Conservation (phyloP, 2,888 invertebrate species). For the Agrochola lota region DNA sequence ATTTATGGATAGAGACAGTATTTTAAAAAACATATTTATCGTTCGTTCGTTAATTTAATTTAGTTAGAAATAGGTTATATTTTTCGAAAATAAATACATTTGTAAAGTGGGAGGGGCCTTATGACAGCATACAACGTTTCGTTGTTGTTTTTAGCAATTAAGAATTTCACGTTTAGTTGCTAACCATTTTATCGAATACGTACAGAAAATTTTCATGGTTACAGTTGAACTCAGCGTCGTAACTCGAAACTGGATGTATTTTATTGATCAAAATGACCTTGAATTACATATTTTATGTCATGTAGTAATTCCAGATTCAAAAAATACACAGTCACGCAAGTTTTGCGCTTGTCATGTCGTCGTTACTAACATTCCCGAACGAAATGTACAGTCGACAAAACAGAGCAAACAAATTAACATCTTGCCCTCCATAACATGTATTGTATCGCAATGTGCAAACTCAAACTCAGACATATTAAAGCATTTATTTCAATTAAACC, state of each 20-base stretch:
- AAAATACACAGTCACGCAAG: background rate
- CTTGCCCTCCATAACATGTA: background rate
- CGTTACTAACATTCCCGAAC: background rate
- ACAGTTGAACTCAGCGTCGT: background rate
- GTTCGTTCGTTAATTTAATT: slow-evolving; percentile 76
- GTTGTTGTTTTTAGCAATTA: slow-evolving; percentile 38
- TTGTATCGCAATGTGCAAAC: too few species aligned
- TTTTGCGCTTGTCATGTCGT: background rate
- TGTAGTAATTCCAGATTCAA: background rate
- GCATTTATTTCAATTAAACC: too few species aligned
- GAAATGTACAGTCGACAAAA: slow-evolving; percentile 14
- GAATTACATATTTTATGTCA: slow-evolving; percentile 15
- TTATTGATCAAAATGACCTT: slow-evolving; percentile 18
- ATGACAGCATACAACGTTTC: slow-evolving; percentile 68
- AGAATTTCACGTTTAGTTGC: slow-evolving; percentile 46
- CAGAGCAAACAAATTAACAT: background rate
- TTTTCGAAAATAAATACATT: slow-evolving; percentile 82
- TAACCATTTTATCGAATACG: slow-evolving; percentile 15
- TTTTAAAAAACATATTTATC: slow-evolving; percentile 81
- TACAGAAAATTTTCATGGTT: slow-evolving; percentile 51
- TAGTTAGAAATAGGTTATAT: slow-evolving; percentile 70
- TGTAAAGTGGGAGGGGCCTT: slow-evolving; percentile 72
- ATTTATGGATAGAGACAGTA: slow-evolving; percentile 74
- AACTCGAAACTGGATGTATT: background rate
- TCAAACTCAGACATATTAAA: too few species aligned